Evolutionary conservation across 1,140 invertebrate species (phyloP), one percentile per base, ranked within the genome.

Genomic region (Holotrichia oblita): DNA sequence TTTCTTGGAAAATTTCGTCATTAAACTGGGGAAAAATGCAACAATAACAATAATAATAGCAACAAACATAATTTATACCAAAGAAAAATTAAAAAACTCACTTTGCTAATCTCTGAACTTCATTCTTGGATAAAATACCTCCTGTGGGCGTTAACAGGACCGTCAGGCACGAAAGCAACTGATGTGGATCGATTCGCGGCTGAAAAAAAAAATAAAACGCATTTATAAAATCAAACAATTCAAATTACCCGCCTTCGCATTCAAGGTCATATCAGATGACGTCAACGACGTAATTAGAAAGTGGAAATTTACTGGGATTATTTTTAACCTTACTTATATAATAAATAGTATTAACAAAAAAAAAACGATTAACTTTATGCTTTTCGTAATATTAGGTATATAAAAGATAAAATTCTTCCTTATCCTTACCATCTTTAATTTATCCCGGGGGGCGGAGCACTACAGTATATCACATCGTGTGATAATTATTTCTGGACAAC

Each of bases 1-100:
- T 87, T 98, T 98, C 86, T 95, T 97, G 0, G 96, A 98, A 90
- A 95, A 97, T 87, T 97, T 97, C 27, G 94, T 94, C 96, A 98
- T 98, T 84, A 98, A 91, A 85, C 95, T 98, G 89, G 81, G 92
- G 80, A 87, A 87, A 87, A 85, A 84, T 79, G 44, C 20, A 74
- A 44, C 77, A 76, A 79, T n/a, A 76, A 77, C 34, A 27, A 48
- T 41, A 75, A 72, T 61, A 41, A 34, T 34, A 34, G 4, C 4
- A 34, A 34, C 1, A 4, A 34, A 4, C 27, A 34, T 4, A 34
- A 34, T 34, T 34, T 34, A 34, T 34, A 34, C 27, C 1, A 34
- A 34, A 34, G 4, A 34, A 34, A 34, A 34, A 34, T 34, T 81
- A 48, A 69, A 41, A 48, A 55, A 83, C 89, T 89, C 89, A 94